These are phyloP conservation scores for Eurypyga helias DNA, from an alignment of 2,113 vertebrate species.

Conservation along the genomic window DNA sequence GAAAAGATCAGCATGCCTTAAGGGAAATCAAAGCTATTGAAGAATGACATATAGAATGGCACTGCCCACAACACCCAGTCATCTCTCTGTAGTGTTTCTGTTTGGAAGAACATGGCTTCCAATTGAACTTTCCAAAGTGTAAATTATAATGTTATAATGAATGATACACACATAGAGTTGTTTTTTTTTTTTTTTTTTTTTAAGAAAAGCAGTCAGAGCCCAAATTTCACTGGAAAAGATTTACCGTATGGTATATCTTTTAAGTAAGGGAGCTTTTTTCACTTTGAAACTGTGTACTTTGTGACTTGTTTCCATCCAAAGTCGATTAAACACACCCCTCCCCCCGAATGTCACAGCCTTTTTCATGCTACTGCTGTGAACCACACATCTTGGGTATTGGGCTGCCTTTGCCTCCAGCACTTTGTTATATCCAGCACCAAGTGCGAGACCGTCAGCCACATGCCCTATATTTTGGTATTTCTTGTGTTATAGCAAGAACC, in stretches of 20 bases:
- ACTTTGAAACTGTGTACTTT: background rate
- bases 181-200: background rate
- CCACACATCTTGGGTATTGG: background rate
- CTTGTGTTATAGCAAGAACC: background rate
- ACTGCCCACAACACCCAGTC: background rate
- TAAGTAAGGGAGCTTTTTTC: background rate
- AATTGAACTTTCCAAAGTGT: background rate
- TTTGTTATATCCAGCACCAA: background rate
- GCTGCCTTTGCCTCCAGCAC: background rate
- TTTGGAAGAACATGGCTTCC: background rate
- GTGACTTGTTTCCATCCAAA: background rate
- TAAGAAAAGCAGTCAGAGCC: background rate
- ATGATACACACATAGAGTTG: accelerated
- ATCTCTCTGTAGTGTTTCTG: background rate
- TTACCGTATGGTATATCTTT: background rate
- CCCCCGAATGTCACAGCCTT: accelerated
- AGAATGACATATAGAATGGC: background rate
- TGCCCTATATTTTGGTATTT: background rate
- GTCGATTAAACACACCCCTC: background rate
- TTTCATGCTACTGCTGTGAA: background rate
- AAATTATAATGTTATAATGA: background rate
- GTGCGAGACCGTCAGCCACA: background rate
- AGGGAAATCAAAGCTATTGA: background rate
- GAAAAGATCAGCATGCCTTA: background rate
- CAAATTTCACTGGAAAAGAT: background rate